These are phyloP conservation scores for Cardinalis cardinalis DNA, from an alignment of 2,113 vertebrate genomes.

Conservation along the genomic window DNA sequence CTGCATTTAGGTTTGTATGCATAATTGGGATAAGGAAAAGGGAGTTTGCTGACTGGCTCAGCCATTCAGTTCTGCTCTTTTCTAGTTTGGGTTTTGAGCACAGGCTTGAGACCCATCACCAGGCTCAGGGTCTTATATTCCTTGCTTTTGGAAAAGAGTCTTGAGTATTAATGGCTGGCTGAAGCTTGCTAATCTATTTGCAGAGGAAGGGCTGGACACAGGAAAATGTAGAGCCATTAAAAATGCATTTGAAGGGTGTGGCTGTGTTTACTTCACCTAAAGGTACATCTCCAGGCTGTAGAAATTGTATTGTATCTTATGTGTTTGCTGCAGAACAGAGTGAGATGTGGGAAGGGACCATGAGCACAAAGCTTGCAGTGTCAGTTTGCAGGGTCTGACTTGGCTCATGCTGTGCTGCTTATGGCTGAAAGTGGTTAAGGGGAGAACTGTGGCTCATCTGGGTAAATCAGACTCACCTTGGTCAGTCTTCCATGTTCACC, in stretches of 20 bases:
- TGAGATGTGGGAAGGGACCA: background rate
- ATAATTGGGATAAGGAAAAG: background rate
- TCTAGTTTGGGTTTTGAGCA: background rate
- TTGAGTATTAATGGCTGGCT: background rate
- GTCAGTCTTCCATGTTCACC: background rate
- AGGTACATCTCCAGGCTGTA: background rate
- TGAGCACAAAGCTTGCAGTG: background rate
- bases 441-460: background rate
- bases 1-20: slow-evolving; percentile 80
- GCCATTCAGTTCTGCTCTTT: background rate
- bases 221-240: background rate
- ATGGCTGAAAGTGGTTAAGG: background rate
- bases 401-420: fast-evolving
- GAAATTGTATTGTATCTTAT: background rate
- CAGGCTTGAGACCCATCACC: background rate
- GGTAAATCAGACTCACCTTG: background rate
- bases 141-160: background rate
- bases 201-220: background rate
- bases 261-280: background rate
- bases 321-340: background rate
- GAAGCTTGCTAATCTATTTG: background rate
- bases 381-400: background rate
- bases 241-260: background rate
- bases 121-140: background rate
- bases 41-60: background rate